Base-by-base conservation (phyloP, 2,888 invertebrate genomes). In the Ctena decussata region DNA sequence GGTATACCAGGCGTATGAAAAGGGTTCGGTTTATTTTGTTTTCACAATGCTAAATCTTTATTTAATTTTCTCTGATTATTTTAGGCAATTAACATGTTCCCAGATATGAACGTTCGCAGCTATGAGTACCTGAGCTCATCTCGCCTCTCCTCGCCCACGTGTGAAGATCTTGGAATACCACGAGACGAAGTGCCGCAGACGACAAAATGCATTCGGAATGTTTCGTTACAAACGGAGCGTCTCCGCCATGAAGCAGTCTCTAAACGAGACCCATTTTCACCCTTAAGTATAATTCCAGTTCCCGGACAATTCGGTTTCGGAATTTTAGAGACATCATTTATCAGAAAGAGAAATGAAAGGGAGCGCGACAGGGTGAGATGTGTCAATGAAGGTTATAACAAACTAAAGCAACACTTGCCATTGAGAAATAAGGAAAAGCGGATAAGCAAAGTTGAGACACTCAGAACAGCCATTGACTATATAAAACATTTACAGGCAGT, bases 401-500 rank as follows among this genome's bases (percentile, higher is more conserved):
- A 91, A 69, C 90, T 95, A 12, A 93, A 91, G 86, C 91, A 94
- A 44, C 95, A 94, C 71, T 86, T 95, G 27, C 95, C 95, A 0
- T 72, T 94, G 24, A 91, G 92, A 65, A 93, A 94, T 77, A 94
- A 94, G 77, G 95, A 96, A 69, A 95, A 95, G 80, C 85, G 95
- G 53, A 91, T 96, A 27, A 95, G 95, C 76, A 96, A 96, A 90
- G 95, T 95, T 32, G 95, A 95, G 60, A 95, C 95, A 1, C 86
- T 95, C 21, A 83, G 95, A 35, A 84, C 90, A n/a, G 95, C 96
- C 69, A 95, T 95, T 60, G 86, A 92, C 32, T 95, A 95, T 82
- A 96, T 96, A n/a, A 89, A 92, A 77, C 89, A 94, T 69, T 88
- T 95, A 12, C 90, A 95, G 81, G 72, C 78, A 5, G 35, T 93